Evolutionary conservation across 1,140 invertebrate species (phyloP).

Genomic region (Drosophila repleta): DNA sequence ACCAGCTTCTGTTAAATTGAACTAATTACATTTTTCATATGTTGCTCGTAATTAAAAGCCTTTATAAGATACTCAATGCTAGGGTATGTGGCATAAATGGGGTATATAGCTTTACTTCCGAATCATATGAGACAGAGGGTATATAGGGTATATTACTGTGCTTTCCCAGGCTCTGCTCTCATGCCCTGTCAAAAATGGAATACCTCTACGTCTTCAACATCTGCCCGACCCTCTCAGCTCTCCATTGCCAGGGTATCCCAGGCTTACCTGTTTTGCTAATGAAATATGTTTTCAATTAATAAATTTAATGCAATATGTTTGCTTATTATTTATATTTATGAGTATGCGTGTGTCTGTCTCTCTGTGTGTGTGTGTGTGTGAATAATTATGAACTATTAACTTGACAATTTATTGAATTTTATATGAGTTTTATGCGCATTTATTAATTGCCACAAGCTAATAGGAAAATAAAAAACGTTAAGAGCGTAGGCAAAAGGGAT

Average conservation of each 20-base stretch:
- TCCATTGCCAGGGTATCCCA: too few relatives aligned
- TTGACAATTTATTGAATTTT: conserved; percentile 29
- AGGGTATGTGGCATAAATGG: too few relatives aligned
- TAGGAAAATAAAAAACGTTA: neutral
- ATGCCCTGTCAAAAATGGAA: too few relatives aligned
- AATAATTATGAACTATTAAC: conserved; percentile 17
- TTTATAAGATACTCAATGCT: neutral
- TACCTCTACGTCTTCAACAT: too few relatives aligned
- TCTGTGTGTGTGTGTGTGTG: neutral
- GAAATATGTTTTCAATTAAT: conserved; percentile 24
- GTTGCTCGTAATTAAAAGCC: conserved; percentile 10
- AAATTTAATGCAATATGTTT: conserved; percentile 31
- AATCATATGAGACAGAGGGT: too few relatives aligned
- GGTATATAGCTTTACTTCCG: too few relatives aligned
- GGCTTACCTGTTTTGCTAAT: conserved; percentile 1
- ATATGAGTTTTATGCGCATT: conserved; percentile 15
- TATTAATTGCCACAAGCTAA: conserved; percentile 34
- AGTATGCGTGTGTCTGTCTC: neutral
- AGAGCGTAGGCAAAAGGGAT: conserved; percentile 1
- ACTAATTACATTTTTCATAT: conserved; percentile 11
- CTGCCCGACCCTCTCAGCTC: too few relatives aligned
- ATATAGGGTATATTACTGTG: too few relatives aligned
- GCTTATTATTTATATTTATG: neutral
- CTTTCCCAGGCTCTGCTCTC: too few relatives aligned
- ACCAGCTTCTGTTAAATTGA: conserved; percentile 3